Base-by-base conservation (phyloP, 2,797 vertebrate genomes). In the Bradypodion ventrale region DNA sequence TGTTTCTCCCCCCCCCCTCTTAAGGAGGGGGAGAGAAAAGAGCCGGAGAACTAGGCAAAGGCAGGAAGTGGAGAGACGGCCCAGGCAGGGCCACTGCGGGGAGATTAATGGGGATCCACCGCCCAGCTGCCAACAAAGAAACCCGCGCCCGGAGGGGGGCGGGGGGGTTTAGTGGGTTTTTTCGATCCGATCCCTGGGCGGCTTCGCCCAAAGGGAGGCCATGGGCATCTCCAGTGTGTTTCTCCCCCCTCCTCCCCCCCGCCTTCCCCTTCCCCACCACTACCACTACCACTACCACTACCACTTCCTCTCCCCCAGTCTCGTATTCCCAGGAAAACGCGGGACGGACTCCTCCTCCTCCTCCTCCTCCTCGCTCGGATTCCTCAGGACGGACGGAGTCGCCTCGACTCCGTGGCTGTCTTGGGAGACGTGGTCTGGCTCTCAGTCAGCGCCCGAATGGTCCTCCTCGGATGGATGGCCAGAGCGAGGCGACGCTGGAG, bases 11-110 rank as follows among this genome's bases (percentile, higher is more conserved):
- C 25, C 29, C 10, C n/a, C 12, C 21, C 62, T 12, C 6, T 73
- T 19, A 1, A 40, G 65, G 80, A 91, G 89, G 84, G 72, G 80
- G 82, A 79, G 78, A 49, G 82, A 88, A 87, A 85, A 60, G 88
- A 86, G 86, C 85, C 83, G 76, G 84, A 87, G 89, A 93, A 92
- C 88, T 87, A 92, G 90, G 94, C 94, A 78, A 93, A 93, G 90
- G 93, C 96, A 97, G 97, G 97, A 98, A 97, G 96, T 87, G 95
- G 95, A 96, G 95, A 96, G 97, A 97, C 96, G 95, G 93, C 89
- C 74, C n/a, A n/a, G n/a, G n/a, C n/a, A 91, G 89, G 94, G 93
- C 92, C 89, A 87, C 94, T 89, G 89, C 86, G 89, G 27, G 92
- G 91, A 92, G 92, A 94, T 92, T 91, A 92, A 93, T 93, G 87